Conservation (phyloP, 2,113 vertebrate genomes). For the Brachyhypopomus occidentalis region DNA sequence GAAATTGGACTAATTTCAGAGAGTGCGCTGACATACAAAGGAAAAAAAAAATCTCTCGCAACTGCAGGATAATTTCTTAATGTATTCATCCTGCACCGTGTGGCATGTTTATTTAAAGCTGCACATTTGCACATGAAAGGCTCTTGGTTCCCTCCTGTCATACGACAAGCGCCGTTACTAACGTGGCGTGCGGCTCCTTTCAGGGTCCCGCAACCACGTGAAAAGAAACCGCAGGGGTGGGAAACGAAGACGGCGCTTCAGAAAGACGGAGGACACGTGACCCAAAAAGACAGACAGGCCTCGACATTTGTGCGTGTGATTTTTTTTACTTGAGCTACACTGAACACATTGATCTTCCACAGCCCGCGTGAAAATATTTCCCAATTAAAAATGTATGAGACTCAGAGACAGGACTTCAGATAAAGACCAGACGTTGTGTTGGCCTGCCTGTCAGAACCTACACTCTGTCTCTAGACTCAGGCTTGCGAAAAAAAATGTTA, state of each 20-base stretch:
- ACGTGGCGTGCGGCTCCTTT: not conserved
- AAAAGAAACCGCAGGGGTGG: not conserved
- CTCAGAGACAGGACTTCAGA: too few relatives aligned
- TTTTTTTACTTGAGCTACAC: too few relatives aligned
- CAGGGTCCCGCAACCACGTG: not conserved
- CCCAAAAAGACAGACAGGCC: too few relatives aligned
- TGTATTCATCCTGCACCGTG: not conserved
- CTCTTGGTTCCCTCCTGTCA: slow-evolving; percentile 19
- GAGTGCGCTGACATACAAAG: slow-evolving; percentile 7
- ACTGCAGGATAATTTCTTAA: slow-evolving; percentile 38
- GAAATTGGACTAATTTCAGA: not conserved
- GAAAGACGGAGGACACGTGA: not conserved
- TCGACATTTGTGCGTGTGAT: too few relatives aligned
- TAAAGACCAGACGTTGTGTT: too few relatives aligned
- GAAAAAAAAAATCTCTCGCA: not conserved
- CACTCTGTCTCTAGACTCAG: too few relatives aligned
- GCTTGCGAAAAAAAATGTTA: too few relatives aligned
- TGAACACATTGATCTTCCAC: too few relatives aligned
- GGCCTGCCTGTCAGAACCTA: too few relatives aligned
- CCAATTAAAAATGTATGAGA: too few relatives aligned
- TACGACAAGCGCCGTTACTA: slow-evolving; percentile 11
- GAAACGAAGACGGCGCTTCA: not conserved
- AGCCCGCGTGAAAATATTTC: too few relatives aligned
- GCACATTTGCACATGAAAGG: slow-evolving; percentile 43
- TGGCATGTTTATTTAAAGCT: slow-evolving; percentile 44